Conservation (phyloP, 1,140 invertebrate species). For the Parapsyche elsis region DNA sequence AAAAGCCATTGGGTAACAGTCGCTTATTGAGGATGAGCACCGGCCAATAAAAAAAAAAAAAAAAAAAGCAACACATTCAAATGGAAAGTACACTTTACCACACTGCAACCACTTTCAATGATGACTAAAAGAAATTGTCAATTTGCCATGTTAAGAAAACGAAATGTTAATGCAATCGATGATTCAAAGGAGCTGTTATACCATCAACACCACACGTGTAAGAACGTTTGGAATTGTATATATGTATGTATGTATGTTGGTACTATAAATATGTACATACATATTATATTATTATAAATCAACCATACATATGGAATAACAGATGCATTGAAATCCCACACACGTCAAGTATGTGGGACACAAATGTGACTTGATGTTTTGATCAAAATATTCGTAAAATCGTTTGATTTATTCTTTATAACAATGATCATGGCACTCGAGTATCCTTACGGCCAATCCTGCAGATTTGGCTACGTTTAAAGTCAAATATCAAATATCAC, state of each 20-base stretch:
- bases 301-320: neutral
- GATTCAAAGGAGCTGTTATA: neutral
- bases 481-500: neutral
- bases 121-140: slow-evolving; percentile 23
- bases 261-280: neutral
- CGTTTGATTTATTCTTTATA: neutral
- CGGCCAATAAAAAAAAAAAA: neutral
- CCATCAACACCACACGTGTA: neutral
- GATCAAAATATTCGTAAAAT: too few species aligned
- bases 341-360: too few species aligned
- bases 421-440: too few species aligned
- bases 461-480: too few species aligned
- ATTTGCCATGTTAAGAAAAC: neutral
- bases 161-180: neutral
- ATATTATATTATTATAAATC: neutral
- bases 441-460: too few species aligned
- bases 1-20: neutral
- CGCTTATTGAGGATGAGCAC: neutral
- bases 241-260: neutral
- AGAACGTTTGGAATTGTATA: neutral
- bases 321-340: too few species aligned
- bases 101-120: neutral
- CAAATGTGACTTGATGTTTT: too few species aligned
- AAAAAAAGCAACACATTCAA: neutral
- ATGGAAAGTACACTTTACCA: neutral